Conservation (phyloP, 2,888 invertebrate species). For the Plagiodera versicolora region DNA sequence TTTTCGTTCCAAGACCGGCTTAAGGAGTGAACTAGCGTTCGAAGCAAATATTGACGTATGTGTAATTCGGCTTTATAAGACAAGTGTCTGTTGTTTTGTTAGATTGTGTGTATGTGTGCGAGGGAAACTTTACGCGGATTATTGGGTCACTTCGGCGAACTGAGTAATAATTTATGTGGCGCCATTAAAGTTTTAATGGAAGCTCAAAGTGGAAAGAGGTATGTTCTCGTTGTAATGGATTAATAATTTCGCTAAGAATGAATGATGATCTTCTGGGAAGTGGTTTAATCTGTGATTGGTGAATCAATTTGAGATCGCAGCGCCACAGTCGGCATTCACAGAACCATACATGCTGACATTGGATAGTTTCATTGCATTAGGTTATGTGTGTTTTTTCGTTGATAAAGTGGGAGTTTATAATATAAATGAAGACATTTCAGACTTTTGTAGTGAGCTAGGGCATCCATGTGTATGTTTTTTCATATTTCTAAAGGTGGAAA, state of each 20-base stretch:
- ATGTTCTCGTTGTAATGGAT: constrained; percentile 33
- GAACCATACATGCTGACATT: too few relatives aligned
- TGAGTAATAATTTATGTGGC: constrained; percentile 31
- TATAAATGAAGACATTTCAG: too few relatives aligned
- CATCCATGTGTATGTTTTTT: too few relatives aligned
- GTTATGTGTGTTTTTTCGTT: too few relatives aligned
- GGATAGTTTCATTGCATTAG: too few relatives aligned
- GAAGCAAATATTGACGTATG: constrained; percentile 25
- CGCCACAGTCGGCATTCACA: too few relatives aligned
- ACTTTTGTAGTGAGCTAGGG: too few relatives aligned
- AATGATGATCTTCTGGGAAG: constrained; percentile 24
- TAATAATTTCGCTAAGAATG: constrained; percentile 33
- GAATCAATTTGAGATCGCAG: too few relatives aligned
- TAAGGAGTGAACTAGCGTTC: background rate
- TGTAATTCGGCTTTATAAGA: constrained; percentile 20
- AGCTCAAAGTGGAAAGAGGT: constrained; percentile 32
- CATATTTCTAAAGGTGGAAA: too few relatives aligned
- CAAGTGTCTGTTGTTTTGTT: constrained; percentile 20
- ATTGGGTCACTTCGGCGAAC: constrained; percentile 33
- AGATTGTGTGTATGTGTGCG: constrained; percentile 10
- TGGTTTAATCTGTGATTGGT: too few relatives aligned
- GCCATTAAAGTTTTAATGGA: constrained; percentile 36
- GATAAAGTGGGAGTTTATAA: too few relatives aligned
- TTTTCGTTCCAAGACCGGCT: background rate
- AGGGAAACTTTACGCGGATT: constrained; percentile 22